Evolutionary conservation across 2,113 vertebrate species (phyloP).

Genomic region (Oophaga pumilio): DNA sequence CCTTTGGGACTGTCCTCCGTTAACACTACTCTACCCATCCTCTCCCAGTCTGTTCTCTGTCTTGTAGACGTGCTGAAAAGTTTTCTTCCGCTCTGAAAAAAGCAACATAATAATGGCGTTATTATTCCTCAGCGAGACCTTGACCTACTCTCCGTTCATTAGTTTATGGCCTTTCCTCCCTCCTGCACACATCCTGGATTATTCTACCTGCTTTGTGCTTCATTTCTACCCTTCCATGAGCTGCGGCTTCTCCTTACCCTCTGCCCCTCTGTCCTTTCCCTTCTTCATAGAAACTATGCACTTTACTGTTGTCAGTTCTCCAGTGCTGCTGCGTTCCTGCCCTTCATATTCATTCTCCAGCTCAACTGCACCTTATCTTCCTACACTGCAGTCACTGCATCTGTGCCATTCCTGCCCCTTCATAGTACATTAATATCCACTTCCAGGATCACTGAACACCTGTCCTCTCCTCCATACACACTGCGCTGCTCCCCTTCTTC

Average conservation of each 20-base stretch:
- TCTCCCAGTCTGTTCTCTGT: too few relatives aligned
- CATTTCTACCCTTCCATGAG: not conserved
- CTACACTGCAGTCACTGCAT: not conserved
- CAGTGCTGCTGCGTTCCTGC: constrained; percentile 37
- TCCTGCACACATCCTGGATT: too few relatives aligned
- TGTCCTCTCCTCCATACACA: not conserved
- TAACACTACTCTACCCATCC: too few relatives aligned
- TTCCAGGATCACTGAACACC: not conserved
- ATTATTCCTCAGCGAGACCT: too few relatives aligned
- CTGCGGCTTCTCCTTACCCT: too few relatives aligned
- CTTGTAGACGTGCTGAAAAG: too few relatives aligned
- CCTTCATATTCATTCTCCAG: not conserved
- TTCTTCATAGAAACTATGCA: not conserved
- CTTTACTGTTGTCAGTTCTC: not conserved
- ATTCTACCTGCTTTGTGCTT: not conserved
- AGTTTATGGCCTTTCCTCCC: too few relatives aligned
- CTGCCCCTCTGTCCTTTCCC: too few relatives aligned
- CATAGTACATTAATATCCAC: not conserved
- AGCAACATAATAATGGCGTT: too few relatives aligned
- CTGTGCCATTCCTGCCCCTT: not conserved
- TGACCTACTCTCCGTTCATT: too few relatives aligned
- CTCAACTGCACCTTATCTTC: not conserved
- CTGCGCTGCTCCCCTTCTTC: too few relatives aligned
- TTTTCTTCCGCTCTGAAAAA: not conserved
- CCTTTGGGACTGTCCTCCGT: too few relatives aligned